Evolutionary conservation across 2,113 vertebrate species (phyloP).

Genomic region (Brachirus orientalis): DNA sequence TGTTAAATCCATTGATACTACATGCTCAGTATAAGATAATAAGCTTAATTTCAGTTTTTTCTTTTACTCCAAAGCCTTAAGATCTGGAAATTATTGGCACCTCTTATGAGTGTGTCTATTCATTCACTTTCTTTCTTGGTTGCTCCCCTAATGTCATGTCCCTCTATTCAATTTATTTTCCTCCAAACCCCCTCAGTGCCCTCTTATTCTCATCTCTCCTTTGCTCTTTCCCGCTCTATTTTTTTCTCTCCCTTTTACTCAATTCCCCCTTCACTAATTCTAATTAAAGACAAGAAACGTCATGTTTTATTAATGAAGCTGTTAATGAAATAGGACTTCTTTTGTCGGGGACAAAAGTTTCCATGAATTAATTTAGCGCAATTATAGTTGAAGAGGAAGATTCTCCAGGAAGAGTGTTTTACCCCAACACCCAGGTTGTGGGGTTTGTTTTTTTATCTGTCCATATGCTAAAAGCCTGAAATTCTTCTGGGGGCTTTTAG

Average conservation of each 20-base stretch:
- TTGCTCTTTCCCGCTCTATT: neutral
- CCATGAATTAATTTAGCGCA: conserved; percentile 65
- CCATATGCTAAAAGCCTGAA: conserved; percentile 34
- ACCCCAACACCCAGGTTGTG: conserved; percentile 12
- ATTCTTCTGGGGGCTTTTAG: conserved; percentile 20
- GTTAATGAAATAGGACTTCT: conserved; percentile 71
- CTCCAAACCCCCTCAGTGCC: neutral
- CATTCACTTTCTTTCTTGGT: neutral
- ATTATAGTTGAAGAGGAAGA: conserved; percentile 56
- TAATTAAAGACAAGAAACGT: conserved; percentile 74
- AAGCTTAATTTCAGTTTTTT: neutral
- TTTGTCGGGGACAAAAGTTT: conserved; percentile 72
- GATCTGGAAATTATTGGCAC: neutral
- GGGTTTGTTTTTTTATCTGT: conserved; percentile 11
- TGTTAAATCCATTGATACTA: too few relatives aligned
- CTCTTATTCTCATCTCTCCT: neutral
- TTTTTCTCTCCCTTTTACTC: conserved; percentile 27
- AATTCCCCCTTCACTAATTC: conserved; percentile 45
- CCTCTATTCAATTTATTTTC: neutral
- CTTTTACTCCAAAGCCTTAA: neutral
- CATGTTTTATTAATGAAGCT: conserved; percentile 77
- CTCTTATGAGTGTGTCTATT: neutral
- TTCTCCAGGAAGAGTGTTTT: conserved; percentile 40
- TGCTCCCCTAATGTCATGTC: neutral
- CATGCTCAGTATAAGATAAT: conserved; percentile 10